Evolutionary conservation across 2,797 vertebrate species (phyloP).

Genomic region (Xenops minutus): DNA sequence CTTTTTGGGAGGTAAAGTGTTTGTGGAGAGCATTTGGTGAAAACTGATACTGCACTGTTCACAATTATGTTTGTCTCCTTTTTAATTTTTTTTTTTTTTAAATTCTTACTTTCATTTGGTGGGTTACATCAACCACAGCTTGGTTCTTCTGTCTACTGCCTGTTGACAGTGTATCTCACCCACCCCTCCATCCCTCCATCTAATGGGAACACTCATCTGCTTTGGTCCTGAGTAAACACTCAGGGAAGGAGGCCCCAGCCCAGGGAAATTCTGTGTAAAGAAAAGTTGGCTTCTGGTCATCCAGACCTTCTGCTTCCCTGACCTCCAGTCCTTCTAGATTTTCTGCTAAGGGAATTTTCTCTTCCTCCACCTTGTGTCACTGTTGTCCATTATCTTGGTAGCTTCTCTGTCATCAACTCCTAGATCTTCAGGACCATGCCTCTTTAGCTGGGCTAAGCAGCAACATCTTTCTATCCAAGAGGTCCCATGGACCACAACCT

Average conservation of each 20-base stretch:
- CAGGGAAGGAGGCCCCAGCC: background rate
- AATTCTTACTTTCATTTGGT: background rate
- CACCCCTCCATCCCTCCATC: background rate
- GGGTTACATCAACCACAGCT: background rate
- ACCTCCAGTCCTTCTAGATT: background rate
- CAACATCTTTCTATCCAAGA: background rate
- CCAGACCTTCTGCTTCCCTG: background rate
- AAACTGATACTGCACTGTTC: background rate
- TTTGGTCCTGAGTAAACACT: background rate
- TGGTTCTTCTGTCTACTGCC: background rate
- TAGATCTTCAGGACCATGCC: background rate
- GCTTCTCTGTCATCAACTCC: background rate
- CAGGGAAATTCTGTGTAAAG: background rate
- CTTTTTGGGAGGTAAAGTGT: background rate
- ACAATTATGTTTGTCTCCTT: background rate
- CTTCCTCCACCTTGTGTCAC: background rate
- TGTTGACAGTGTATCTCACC: background rate
- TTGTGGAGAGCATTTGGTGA: background rate
- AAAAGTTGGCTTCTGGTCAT: background rate
- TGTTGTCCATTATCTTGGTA: fast-evolving
- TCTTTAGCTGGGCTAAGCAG: background rate
- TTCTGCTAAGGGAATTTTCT: background rate
- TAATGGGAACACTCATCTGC: background rate
- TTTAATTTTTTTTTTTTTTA: background rate
- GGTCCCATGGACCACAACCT: background rate